Evolutionary conservation across 2,888 invertebrate species (phyloP).

Genomic region (Tetropium fuscum): DNA sequence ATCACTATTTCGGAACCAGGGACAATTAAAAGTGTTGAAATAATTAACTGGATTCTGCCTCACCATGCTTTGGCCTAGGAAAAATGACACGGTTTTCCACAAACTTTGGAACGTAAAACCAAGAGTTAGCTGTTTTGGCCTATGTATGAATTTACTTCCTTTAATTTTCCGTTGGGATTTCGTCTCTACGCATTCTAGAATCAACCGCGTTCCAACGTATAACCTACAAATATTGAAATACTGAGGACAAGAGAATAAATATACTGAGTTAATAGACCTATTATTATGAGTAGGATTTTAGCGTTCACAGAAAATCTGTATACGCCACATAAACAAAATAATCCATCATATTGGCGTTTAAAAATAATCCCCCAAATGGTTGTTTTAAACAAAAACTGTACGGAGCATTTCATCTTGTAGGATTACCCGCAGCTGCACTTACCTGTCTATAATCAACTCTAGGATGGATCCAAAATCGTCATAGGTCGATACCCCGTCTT

Average conservation of each 20-base stretch:
- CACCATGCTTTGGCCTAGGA: background rate
- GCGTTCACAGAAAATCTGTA: too few species aligned
- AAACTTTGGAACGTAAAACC: constrained; percentile 38
- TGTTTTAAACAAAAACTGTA: too few species aligned
- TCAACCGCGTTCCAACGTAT: constrained; percentile 39
- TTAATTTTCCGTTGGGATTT: constrained; percentile 8
- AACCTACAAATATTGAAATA: constrained; percentile 34
- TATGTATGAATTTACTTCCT: constrained; percentile 23
- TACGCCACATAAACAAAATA: too few species aligned
- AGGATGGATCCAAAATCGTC: constrained; percentile 33
- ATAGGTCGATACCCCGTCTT: constrained; percentile 25
- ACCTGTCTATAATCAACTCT: constrained; percentile 45
- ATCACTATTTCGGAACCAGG: too few species aligned
- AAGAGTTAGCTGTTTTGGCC: constrained; percentile 36
- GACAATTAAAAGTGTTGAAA: too few species aligned
- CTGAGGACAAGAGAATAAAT: too few species aligned
- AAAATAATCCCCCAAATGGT: too few species aligned
- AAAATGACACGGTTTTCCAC: constrained; percentile 27
- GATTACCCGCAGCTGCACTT: too few species aligned
- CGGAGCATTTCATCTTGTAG: too few species aligned
- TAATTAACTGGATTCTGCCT: background rate
- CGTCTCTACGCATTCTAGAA: constrained; percentile 25
- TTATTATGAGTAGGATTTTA: too few species aligned
- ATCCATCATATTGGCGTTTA: too few species aligned
- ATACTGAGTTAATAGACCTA: too few species aligned